phyloP scores from a whole-genome alignment of 2,797 vertebrate species.

The Mus caroli region DNA sequence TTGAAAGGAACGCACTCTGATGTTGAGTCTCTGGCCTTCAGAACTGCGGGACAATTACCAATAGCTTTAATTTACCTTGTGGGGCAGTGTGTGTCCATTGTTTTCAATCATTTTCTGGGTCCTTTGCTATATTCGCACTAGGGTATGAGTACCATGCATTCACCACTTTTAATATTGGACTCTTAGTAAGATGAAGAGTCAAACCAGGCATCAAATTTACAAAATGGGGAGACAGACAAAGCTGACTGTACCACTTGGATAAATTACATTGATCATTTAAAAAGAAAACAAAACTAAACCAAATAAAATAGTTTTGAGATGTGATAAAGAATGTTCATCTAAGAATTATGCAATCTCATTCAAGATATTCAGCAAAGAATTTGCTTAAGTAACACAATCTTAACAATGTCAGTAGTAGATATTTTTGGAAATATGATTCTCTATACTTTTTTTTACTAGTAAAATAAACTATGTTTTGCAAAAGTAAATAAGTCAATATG shows the following conservation, averaged over 20 bases:
- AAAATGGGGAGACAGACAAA: constrained; percentile 35
- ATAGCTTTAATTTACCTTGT: not conserved
- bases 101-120: not conserved
- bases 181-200: not conserved
- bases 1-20: not conserved
- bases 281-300: constrained; percentile 27
- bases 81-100: not conserved
- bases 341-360: not conserved
- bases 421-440: not conserved
- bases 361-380: constrained; percentile 12
- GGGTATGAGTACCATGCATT: not conserved
- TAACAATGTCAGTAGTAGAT: not conserved
- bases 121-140: not conserved
- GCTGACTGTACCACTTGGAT: not conserved
- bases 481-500: not conserved
- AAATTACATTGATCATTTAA: constrained; percentile 16
- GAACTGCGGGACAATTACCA: not conserved
- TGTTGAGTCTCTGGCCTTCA: not conserved
- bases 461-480: constrained; percentile 46
- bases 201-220: not conserved
- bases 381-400: not conserved
- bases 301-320: constrained; percentile 44
- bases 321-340: not conserved
- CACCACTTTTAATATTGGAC: not conserved
- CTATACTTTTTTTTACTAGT: not conserved